phyloP scores from a whole-genome alignment of 2,797 vertebrate genomes.

The Phataginus tricuspis region DNA sequence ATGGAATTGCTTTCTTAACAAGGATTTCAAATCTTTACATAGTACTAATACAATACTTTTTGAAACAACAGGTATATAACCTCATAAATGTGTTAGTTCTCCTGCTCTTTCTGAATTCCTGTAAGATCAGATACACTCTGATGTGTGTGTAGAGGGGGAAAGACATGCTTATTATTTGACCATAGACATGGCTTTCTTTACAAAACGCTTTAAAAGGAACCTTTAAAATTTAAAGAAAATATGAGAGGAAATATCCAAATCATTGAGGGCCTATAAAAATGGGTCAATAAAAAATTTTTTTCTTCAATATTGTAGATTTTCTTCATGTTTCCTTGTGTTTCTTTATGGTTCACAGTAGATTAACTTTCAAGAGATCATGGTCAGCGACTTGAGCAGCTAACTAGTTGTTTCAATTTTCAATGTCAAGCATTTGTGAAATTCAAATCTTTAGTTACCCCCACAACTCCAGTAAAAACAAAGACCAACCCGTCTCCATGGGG shows the following conservation, averaged over 20 bases:
- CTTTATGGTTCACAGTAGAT: neutral
- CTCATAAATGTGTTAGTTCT: neutral
- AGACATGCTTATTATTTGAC: neutral
- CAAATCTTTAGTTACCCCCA: neutral
- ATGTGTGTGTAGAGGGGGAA: neutral
- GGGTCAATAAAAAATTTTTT: neutral
- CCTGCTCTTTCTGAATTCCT: neutral
- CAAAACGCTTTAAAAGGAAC: conserved; percentile 14
- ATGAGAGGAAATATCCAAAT: conserved; percentile 21
- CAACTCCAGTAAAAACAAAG: conserved; percentile 51
- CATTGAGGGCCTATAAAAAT: neutral
- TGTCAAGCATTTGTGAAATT: neutral
- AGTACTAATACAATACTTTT: neutral
- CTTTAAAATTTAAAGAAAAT: conserved; percentile 23
- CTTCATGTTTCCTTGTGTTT: neutral
- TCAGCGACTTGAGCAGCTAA: neutral
- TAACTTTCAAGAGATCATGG: neutral
- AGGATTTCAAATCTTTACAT: conserved; percentile 5
- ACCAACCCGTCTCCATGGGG: neutral
- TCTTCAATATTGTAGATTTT: neutral
- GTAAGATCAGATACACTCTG: neutral
- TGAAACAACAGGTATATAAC: neutral
- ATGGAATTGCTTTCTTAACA: neutral
- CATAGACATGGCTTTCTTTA: neutral
- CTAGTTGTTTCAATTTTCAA: neutral